Evolutionary conservation across 2,113 vertebrate species (phyloP).

Genomic region (Carettochelys insculpta): DNA sequence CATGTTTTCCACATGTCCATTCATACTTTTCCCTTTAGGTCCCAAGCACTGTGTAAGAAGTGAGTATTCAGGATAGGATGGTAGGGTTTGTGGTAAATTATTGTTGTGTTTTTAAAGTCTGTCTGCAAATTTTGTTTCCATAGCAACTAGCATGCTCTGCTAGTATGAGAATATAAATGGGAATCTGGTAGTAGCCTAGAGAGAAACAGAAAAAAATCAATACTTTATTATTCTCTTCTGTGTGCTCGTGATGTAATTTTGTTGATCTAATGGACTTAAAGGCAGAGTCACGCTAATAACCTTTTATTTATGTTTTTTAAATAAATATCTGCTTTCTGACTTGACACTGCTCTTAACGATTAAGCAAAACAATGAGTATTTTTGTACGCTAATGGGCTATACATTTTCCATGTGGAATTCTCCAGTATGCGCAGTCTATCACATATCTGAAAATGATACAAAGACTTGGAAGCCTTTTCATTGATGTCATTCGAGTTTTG

Average conservation of each 20-base stretch:
- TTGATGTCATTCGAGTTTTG: background rate
- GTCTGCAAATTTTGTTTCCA: slow-evolving; percentile 21
- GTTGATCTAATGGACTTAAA: background rate
- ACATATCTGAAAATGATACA: background rate
- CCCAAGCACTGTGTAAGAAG: slow-evolving; percentile 31
- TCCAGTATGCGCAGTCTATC: too few relatives aligned
- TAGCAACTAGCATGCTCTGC: background rate
- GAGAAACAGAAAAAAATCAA: background rate
- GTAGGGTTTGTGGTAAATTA: background rate
- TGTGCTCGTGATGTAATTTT: background rate
- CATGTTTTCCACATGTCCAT: slow-evolving; percentile 5
- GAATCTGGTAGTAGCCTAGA: background rate
- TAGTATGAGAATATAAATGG: background rate
- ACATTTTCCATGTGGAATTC: background rate
- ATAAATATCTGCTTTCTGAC: background rate
- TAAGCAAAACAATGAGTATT: background rate
- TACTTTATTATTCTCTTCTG: background rate
- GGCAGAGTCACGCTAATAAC: background rate
- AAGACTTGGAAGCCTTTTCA: background rate
- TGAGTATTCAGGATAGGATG: slow-evolving; percentile 15
- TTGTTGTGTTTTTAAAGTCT: background rate
- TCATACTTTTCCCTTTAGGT: background rate
- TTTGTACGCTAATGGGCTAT: background rate
- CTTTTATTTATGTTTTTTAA: background rate
- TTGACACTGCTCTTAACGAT: background rate